phyloP scores from a whole-genome alignment of 2,888 invertebrate species.

The Calliopum simillimum region DNA sequence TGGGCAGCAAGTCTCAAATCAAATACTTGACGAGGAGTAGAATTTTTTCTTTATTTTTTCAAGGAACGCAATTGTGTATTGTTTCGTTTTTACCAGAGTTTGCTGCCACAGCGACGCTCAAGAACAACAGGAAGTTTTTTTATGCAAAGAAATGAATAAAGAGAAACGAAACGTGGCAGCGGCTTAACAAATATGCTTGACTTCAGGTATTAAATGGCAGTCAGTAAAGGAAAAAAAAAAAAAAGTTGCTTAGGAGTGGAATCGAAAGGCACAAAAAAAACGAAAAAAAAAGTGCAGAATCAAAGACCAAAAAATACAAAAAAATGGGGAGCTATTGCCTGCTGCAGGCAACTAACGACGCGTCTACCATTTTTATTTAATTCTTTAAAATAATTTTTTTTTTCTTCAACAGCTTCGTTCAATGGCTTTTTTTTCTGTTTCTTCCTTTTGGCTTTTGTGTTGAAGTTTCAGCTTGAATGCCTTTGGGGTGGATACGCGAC shows the following conservation, averaged over 20 bases:
- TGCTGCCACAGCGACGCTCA: not conserved
- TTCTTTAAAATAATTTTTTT: not conserved
- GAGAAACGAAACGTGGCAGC: not conserved
- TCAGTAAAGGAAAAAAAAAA: not conserved
- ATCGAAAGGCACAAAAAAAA: too few relatives aligned
- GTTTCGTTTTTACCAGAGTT: too few relatives aligned
- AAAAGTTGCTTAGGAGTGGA: not conserved
- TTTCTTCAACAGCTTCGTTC: not conserved
- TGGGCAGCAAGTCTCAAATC: not conserved
- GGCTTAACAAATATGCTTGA: slow-evolving; percentile 5
- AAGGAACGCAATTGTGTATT: too few relatives aligned
- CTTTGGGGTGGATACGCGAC: not conserved
- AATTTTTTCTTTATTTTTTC: too few relatives aligned
- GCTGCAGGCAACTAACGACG: too few relatives aligned
- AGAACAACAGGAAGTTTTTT: slow-evolving; percentile 7
- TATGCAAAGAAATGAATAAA: too few relatives aligned
- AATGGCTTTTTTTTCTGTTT: not conserved
- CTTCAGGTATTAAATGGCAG: not conserved
- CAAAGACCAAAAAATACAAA: not conserved
- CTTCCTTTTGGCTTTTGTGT: not conserved
- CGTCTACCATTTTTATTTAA: not conserved
- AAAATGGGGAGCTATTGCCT: slow-evolving; percentile 1
- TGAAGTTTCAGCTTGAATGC: not conserved
- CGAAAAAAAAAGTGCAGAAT: too few relatives aligned
- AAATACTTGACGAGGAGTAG: not conserved